Conservation (phyloP, 2,888 invertebrate genomes). For the Lepetodrilus schrolli region DNA sequence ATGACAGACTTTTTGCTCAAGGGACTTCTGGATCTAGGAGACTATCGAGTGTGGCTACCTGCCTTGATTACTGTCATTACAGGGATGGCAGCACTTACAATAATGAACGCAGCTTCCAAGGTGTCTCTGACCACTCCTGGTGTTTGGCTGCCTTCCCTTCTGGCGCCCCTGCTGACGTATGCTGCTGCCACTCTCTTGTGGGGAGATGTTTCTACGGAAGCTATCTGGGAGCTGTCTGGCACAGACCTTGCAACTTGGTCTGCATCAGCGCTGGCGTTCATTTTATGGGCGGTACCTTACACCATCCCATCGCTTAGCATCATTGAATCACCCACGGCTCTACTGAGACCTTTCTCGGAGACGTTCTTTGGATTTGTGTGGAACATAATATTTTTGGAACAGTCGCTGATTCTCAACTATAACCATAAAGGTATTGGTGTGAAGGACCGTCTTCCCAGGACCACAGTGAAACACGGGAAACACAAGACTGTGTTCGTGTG, state of each 20-base stretch:
- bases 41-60: constrained; percentile 44
- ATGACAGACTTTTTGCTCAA: constrained; percentile 35
- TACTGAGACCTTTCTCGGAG: constrained; percentile 47
- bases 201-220: constrained; percentile 39
- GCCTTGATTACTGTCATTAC: constrained; percentile 40
- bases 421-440: constrained; percentile 40
- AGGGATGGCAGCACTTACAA: constrained; percentile 41
- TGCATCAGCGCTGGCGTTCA: constrained; percentile 42
- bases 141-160: constrained; percentile 43
- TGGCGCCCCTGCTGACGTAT: constrained; percentile 44
- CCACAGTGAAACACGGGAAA: background rate
- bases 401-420: constrained; percentile 45
- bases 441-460: background rate
- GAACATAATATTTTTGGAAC: constrained; percentile 47
- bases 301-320: constrained; percentile 32
- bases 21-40: constrained; percentile 40
- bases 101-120: constrained; percentile 43
- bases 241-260: constrained; percentile 43
- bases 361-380: constrained; percentile 46
- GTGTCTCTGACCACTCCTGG: constrained; percentile 45
- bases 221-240: constrained; percentile 43
- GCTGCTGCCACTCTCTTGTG: constrained; percentile 42
- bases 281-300: constrained; percentile 45
- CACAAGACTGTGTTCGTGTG: constrained; percentile 46
- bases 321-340: constrained; percentile 24